Conservation (phyloP, 2,797 vertebrate species). For the Phaenicophaeus curvirostris region DNA sequence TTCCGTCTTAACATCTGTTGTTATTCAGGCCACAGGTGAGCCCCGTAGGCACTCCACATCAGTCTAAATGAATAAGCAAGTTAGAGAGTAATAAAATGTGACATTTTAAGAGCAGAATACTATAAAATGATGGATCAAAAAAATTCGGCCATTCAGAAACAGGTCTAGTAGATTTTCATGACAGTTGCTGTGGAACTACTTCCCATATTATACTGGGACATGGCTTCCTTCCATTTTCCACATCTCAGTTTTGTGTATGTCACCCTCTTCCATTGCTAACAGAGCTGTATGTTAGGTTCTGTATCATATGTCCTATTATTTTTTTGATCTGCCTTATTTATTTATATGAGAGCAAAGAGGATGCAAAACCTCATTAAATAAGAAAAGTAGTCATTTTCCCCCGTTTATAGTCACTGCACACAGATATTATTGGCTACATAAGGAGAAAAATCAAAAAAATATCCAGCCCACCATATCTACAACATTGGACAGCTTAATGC, state of each 20-base stretch:
- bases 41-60: not conserved
- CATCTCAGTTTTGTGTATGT: not conserved
- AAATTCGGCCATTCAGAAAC: not conserved
- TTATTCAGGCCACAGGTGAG: not conserved
- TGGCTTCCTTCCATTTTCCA: not conserved
- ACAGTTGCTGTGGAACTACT: not conserved
- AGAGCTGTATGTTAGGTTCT: not conserved
- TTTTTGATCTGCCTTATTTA: not conserved
- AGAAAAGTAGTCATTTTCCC: not conserved
- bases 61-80: not conserved
- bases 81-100: not conserved
- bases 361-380: not conserved
- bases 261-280: not conserved
- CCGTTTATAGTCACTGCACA: not conserved
- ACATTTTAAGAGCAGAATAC: slow-evolving; percentile 26
- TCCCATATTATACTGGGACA: not conserved
- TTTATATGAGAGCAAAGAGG: not conserved
- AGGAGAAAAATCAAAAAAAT: not conserved
- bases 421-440: not conserved
- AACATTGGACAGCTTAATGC: not conserved
- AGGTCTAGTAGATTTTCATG: not conserved
- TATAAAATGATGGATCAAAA: not conserved
- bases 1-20: slow-evolving; percentile 4
- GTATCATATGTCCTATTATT: not conserved
- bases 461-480: not conserved